Evolutionary conservation across 1,140 invertebrate species (phyloP).

Genomic region (Polyergus mexicanus): DNA sequence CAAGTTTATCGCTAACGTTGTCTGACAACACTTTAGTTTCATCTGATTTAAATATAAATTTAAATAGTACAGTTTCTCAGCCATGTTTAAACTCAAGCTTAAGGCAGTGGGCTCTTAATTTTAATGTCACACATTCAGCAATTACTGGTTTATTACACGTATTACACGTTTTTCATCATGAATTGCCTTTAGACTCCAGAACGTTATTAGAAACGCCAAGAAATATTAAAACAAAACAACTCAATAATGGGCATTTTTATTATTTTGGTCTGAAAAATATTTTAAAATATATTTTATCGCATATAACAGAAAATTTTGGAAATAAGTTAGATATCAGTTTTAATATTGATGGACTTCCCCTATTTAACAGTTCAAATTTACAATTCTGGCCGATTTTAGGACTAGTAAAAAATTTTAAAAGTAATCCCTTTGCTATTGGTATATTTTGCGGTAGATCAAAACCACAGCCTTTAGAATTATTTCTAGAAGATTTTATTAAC

Average conservation of each 20-base stretch:
- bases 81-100: too few relatives aligned
- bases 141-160: background rate
- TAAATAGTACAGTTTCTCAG: too few relatives aligned
- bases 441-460: constrained; percentile 16
- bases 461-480: background rate
- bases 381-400: background rate
- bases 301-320: too few relatives aligned
- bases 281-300: background rate
- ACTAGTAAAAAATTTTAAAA: background rate
- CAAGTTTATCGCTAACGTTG: too few relatives aligned
- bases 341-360: background rate
- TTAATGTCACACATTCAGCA: background rate
- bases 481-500: constrained; percentile 21
- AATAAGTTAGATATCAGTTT: background rate
- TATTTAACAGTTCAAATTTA: background rate
- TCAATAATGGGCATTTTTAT: background rate
- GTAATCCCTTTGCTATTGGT: background rate
- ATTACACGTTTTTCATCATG: background rate
- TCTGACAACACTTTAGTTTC: too few relatives aligned
- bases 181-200: background rate
- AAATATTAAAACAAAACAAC: background rate
- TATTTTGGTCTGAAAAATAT: background rate
- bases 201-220: background rate
- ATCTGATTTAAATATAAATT: too few relatives aligned
- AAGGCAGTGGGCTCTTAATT: too few relatives aligned